Evolutionary conservation across 2,113 vertebrate species (phyloP), one percentile per base, ranked within the genome.

Genomic region (Spheniscus mendiculus): DNA sequence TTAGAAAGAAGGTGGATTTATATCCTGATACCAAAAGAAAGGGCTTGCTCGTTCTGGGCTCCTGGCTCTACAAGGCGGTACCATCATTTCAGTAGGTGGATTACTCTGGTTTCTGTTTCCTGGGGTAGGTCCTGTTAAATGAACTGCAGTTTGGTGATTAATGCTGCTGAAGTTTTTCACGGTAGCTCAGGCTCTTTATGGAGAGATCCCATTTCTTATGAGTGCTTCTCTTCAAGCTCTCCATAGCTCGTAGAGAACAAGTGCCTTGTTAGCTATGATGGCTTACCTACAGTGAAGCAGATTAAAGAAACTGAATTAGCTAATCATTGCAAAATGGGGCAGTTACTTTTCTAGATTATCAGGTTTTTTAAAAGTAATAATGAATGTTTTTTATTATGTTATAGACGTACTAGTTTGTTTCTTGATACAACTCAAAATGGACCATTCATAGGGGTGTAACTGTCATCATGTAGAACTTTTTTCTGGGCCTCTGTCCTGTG

Each of bases 21-120:
- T 50, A 36, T 44, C 42, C 30, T 36, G 12, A 13, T 40, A 36
- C 50, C 25, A n/a, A 7, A n/a, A 36, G 17, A 8, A 71, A 11
- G 13, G 20, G 5, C 22, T 32, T 42, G 45, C 30, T 66, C 11
- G 0, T 9, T 42, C 20, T 21, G 18, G 30, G 59, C 36, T 47
- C n/a, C 76, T 12, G 56, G 49, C 40, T 38, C 47, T 40, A 2
- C 27, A 17, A 23, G 65, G 36, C 3, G 3, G 4, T 36, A 3
- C 36, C 20, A 6, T 19, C n/a, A 3, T 7, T 67, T n/a, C 9
- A 2, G 26, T 2, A 5, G 18, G n/a, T 27, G 66, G 47, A 1
- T 47, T 9, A 2, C 56, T 70, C 36, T 56, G 26, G 12, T n/a
- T 36, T 22, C 25, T 15, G 27, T 16, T 12, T 29, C 8, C 72